Evolutionary conservation across 23 tunicate genomes (phyloP).

Genomic region (Styela plicata): DNA sequence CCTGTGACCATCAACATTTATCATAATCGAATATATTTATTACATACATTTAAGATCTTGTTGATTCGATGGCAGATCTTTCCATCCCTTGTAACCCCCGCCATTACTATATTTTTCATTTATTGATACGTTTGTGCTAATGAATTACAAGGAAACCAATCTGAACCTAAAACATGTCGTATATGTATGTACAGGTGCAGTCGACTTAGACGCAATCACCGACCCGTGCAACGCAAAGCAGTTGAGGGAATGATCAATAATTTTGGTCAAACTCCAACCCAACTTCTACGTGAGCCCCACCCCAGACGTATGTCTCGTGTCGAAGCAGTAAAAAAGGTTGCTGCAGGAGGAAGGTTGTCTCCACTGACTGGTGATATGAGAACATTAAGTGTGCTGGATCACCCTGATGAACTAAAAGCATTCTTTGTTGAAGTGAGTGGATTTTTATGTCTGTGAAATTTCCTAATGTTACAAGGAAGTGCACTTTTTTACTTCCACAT

Average conservation of each 20-base stretch:
- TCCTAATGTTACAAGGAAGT: too few species aligned
- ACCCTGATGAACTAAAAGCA: constrained; percentile 65
- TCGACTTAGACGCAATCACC: constrained; percentile 77
- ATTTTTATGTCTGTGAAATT: too few species aligned
- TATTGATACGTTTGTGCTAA: too few species aligned
- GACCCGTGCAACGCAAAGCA: constrained; percentile 83
- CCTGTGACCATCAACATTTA: too few species aligned
- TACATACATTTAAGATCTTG: too few species aligned
- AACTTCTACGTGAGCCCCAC: constrained; percentile 86
- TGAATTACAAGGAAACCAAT: too few species aligned
- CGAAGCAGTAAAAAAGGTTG: constrained; percentile 64
- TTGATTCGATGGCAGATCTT: too few species aligned
- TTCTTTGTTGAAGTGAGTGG: constrained; percentile 69
- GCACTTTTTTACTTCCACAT: not conserved
- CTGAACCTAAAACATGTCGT: too few species aligned
- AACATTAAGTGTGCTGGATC: constrained; percentile 61
- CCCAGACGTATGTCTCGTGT: constrained; percentile 68
- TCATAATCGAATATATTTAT: too few species aligned
- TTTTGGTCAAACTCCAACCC: constrained; percentile 99
- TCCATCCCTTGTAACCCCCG: too few species aligned
- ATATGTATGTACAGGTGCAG: too few species aligned
- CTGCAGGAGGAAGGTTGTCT: constrained; percentile 59
- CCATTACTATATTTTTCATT: too few species aligned
- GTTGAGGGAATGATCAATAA: constrained; percentile 99
- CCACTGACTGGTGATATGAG: constrained; percentile 59